These are phyloP conservation scores for Characodon lateralis DNA, from an alignment of 2,797 vertebrate genomes.

Conservation along the genomic window DNA sequence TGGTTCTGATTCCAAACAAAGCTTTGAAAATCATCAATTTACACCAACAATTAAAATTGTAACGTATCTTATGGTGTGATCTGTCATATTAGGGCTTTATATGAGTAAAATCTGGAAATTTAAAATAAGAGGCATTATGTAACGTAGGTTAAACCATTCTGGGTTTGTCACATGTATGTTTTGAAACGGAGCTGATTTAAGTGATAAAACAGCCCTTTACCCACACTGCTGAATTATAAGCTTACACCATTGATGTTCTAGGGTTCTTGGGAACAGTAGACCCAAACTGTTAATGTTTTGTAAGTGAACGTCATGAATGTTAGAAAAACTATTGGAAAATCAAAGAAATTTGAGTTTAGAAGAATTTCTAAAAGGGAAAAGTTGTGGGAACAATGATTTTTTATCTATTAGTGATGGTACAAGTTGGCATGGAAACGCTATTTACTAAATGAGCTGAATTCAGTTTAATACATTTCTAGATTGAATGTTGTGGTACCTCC, in stretches of 20 bases:
- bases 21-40: neutral
- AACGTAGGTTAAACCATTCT: neutral
- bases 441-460: neutral
- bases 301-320: neutral
- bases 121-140: neutral
- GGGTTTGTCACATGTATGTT: neutral
- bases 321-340: neutral
- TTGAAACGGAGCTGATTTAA: neutral
- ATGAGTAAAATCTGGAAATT: neutral
- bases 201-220: neutral
- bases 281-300: neutral
- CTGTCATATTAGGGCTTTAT: no score
- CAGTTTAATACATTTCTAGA: neutral
- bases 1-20: neutral
- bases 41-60: no score
- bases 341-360: no score
- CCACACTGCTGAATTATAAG: neutral
- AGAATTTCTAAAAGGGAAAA: neutral
- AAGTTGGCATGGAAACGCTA: neutral
- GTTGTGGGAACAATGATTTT: neutral
- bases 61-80: no score
- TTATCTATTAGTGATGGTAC: neutral
- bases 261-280: neutral
- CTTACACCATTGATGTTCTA: neutral
- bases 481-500: neutral